phyloP scores from a whole-genome alignment of 1,140 invertebrate species.

The Temnothorax longispinosus region DNA sequence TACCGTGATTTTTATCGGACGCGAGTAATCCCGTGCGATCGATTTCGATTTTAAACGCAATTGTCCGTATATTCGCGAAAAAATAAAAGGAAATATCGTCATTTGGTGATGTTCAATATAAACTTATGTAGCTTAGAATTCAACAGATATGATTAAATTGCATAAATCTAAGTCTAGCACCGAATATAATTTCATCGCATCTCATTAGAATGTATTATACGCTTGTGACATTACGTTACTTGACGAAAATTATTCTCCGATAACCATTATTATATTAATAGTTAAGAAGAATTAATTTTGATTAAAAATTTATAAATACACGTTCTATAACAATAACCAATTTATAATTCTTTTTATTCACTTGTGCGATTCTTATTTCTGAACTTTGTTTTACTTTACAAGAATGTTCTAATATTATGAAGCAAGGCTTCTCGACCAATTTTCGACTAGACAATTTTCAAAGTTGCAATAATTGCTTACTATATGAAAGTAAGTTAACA shows the following conservation, averaged over 20 bases:
- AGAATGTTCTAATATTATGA: neutral
- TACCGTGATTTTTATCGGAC: conserved; percentile 19
- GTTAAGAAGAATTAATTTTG: neutral
- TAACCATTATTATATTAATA: neutral
- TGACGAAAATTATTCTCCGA: neutral
- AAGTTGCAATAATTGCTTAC: neutral
- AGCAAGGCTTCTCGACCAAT: neutral
- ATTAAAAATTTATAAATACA: neutral
- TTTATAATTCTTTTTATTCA: neutral
- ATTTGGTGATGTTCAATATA: neutral
- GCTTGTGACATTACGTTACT: neutral
- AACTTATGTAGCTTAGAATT: neutral
- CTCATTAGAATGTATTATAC: neutral
- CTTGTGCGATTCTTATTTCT: neutral
- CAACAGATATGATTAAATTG: neutral
- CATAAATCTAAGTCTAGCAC: neutral
- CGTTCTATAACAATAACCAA: neutral
- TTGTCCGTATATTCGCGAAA: neutral
- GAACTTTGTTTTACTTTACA: neutral
- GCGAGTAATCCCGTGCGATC: neutral
- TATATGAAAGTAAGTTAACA: neutral
- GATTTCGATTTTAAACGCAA: conserved; percentile 5
- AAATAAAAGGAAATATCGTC: conserved; percentile 3
- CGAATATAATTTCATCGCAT: neutral
- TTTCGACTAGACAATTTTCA: neutral